These are phyloP conservation scores for Atethmia centrago DNA, from an alignment of 2,888 invertebrate species.

Conservation along the genomic window DNA sequence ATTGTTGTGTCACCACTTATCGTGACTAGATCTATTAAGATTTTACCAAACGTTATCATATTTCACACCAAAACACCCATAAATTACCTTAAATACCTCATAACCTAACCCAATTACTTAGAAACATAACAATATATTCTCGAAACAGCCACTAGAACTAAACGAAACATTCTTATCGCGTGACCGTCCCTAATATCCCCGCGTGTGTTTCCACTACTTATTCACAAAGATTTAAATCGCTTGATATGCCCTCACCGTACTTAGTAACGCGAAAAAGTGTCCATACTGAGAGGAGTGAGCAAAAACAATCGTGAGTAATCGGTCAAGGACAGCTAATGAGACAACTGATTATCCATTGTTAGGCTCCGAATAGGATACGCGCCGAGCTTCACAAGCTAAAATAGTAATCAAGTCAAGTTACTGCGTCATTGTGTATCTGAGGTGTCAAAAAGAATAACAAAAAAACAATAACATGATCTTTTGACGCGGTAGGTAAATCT, in stretches of 20 bases:
- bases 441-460: too few relatives aligned
- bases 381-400: too few relatives aligned
- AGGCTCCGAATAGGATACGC: too few relatives aligned
- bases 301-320: too few relatives aligned
- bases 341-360: too few relatives aligned
- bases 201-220: constrained; percentile 44
- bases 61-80: constrained; percentile 28
- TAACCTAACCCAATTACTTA: constrained; percentile 54
- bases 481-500: background rate
- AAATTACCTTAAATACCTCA: constrained; percentile 32
- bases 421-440: background rate
- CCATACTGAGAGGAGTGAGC: background rate
- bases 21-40: constrained; percentile 24
- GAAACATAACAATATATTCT: constrained; percentile 43
- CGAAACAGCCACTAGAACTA: constrained; percentile 46
- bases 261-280: background rate
- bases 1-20: constrained; percentile 6
- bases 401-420: background rate
- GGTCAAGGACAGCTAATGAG: too few relatives aligned
- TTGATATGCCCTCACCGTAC: background rate
- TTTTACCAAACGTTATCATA: constrained; percentile 33
- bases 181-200: constrained; percentile 33
- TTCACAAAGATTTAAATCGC: constrained; percentile 7
- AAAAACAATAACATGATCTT: background rate
- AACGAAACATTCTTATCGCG: constrained; percentile 47